These are phyloP conservation scores for Aporrectodea caliginosa DNA, from an alignment of 1,140 invertebrate genomes.

Conservation along the genomic window DNA sequence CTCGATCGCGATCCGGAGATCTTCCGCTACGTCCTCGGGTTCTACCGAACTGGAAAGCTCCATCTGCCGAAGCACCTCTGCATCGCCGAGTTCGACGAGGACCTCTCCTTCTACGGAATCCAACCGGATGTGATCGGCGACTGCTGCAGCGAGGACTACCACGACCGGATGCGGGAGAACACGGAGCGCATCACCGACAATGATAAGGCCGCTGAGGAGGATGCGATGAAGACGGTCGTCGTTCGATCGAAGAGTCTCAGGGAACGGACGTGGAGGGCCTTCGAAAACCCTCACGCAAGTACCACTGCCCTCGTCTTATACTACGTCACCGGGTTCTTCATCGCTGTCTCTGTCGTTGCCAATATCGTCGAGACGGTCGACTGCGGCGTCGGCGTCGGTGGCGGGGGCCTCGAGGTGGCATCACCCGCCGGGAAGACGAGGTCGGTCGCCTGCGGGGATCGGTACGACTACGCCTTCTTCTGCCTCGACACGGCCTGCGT, in stretches of 20 bases:
- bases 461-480: conserved; percentile 96
- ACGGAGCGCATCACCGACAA: conserved; percentile 97
- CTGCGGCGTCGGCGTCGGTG: conserved; percentile 71
- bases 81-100: conserved; percentile 96
- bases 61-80: conserved; percentile 99
- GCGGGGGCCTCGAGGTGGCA: conserved; percentile 79
- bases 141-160: conserved; percentile 98
- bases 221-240: background rate
- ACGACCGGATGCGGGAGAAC: conserved; percentile 96
- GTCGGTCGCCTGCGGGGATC: conserved; percentile 88
- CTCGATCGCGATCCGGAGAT: conserved; percentile 99
- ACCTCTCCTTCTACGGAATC: conserved; percentile 98
- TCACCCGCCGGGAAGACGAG: conserved; percentile 69
- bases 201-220: too few relatives aligned
- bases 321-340: conserved; percentile 99
- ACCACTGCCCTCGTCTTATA: conserved; percentile 98
- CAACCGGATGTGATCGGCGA: conserved; percentile 98
- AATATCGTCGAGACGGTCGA: conserved; percentile 98
- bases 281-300: conserved; percentile 98
- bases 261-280: conserved; percentile 98
- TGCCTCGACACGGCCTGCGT: conserved; percentile 99
- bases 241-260: conserved; percentile 69
- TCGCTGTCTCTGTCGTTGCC: conserved; percentile 97
- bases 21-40: conserved; percentile 97
- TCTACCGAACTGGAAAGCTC: conserved; percentile 96